phyloP scores from a whole-genome alignment of 2,113 vertebrate species.

The Albula goreensis region DNA sequence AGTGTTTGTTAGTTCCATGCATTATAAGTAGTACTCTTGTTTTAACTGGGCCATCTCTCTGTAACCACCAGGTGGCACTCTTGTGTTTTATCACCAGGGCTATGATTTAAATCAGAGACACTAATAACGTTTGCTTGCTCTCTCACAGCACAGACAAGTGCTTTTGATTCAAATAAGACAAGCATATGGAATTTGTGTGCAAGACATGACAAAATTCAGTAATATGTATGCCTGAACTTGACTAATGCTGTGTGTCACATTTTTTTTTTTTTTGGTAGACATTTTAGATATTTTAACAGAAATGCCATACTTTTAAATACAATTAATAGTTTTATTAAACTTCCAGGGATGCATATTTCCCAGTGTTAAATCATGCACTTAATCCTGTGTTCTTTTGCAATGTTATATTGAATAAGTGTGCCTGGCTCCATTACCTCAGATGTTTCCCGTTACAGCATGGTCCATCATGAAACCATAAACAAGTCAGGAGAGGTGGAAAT shows the following conservation, averaged over 20 bases:
- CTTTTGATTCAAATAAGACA: background rate
- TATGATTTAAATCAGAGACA: background rate
- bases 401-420: background rate
- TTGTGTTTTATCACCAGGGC: conserved; percentile 43
- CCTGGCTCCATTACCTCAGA: background rate
- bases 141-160: background rate
- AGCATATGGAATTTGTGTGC: background rate
- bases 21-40: too few relatives aligned
- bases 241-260: too few relatives aligned
- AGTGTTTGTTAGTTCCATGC: too few relatives aligned
- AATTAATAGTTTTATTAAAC: background rate
- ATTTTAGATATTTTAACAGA: background rate
- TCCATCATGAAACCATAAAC: background rate
- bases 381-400: background rate
- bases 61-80: conserved; percentile 63
- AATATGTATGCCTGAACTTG: background rate
- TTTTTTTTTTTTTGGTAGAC: background rate
- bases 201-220: background rate
- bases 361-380: background rate
- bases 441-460: background rate
- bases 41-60: background rate
- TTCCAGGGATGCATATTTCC: background rate
- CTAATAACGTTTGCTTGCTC: background rate
- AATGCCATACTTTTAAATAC: background rate
- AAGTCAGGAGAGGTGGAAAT: background rate